Evolutionary conservation across 2,113 vertebrate genomes (phyloP), one percentile per base, ranked within the genome.

Genomic region (Macrotus californicus): DNA sequence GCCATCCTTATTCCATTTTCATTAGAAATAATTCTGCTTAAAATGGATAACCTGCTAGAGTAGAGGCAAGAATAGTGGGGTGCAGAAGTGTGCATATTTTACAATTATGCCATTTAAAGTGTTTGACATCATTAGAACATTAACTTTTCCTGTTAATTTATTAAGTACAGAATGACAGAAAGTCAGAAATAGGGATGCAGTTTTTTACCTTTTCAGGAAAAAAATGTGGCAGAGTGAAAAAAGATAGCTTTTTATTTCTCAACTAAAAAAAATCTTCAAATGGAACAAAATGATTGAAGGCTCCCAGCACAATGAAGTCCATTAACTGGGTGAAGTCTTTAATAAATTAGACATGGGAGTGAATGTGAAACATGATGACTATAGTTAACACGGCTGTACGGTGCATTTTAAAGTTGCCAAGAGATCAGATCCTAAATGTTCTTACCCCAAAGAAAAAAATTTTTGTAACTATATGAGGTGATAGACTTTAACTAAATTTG

Each of bases 81-180:
- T 61, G 19, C 6, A 18, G 46, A 94, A 89, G 12, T 75, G 54
- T 43, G 70, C 54, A 9, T 54, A 64, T 41, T 89, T 93, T 90
- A 88, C 19, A 96, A 72, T 54, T 36, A 83, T 36, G 8, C 21
- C 43, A 81, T 46, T 69, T 92, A 69, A 82, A 80, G 31, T 84
- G n/a, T 93, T 83, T 83, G 80, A 50, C 84, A 90, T 67, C 24
- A 46, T 95, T 81, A 56, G 66, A 54, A 81, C 50, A 84, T 89
- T 87, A 80, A 70, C 36, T 81, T 87, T 95, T n/a, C 13, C 9
- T 67, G 18, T 91, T 79, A 89, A 72, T 80, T 93, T 76, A 66
- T 87, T 94, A 89, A 91, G 19, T 41, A 87, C 15, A 88, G 19
- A 95, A 82, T 81, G 54, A 80, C 50, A 93, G 41, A 91, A 72